Percentiles rank a stretch among this genome's conserved stretches.
phyloP scores from a whole-genome alignment of 2,888 invertebrate species.

The Synergus laeviventris region DNA sequence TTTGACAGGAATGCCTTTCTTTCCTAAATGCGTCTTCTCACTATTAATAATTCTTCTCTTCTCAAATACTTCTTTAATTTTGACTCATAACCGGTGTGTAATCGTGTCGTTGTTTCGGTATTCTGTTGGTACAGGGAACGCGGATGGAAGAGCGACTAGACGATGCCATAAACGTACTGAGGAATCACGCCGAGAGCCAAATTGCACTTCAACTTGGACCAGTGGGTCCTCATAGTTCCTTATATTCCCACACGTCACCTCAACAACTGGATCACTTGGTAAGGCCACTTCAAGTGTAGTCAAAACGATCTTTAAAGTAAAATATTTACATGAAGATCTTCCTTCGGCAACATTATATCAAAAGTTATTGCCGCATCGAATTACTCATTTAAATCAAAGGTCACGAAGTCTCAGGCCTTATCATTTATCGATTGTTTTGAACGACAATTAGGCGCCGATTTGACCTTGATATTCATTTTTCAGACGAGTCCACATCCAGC shows the following conservation, averaged over 20 bases:
- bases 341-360: not conserved
- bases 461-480: conserved; percentile 49
- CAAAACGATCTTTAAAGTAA: not conserved
- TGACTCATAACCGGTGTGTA: conserved; percentile 58
- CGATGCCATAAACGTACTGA: conserved; percentile 95
- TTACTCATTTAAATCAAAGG: not conserved
- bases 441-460: conserved; percentile 29
- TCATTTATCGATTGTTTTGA: conserved; percentile 15
- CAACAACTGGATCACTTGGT: conserved; percentile 78
- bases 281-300: conserved; percentile 65
- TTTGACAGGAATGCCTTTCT: not conserved
- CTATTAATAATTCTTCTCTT: not conserved
- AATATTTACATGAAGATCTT: not conserved
- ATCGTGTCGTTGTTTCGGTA: conserved; percentile 68
- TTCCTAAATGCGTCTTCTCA: not conserved
- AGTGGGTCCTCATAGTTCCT: conserved; percentile 77
- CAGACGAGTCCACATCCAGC: conserved; percentile 76
- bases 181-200: conserved; percentile 95
- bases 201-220: conserved; percentile 76
- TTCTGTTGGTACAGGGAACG: conserved; percentile 83
- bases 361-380: not conserved
- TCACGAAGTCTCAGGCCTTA: not conserved
- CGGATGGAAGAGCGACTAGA: conserved; percentile 96
- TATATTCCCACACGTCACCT: conserved; percentile 78
- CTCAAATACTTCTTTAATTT: not conserved